Evolutionary conservation across 2,113 vertebrate species (phyloP).

Genomic region (Sapajus apella): DNA sequence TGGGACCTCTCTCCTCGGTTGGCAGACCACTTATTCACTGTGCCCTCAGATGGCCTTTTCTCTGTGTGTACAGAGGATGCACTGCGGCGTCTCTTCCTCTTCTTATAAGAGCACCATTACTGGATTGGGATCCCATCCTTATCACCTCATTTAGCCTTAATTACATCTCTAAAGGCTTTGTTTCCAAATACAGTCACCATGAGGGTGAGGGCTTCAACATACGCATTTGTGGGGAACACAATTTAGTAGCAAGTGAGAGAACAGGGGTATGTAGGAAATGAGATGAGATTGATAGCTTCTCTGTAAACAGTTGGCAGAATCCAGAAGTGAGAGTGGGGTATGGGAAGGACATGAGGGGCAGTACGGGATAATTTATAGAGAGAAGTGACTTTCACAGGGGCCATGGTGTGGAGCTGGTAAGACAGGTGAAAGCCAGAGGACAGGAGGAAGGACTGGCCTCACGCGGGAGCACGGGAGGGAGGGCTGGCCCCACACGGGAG

Average conservation of each 20-base stretch:
- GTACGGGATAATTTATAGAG: not conserved
- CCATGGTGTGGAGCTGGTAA: not conserved
- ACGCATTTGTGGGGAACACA: not conserved
- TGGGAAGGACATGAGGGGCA: not conserved
- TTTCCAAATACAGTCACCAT: not conserved
- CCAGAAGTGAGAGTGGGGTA: not conserved
- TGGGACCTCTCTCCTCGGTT: not conserved
- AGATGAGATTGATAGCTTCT: too few relatives aligned
- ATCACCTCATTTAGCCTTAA: not conserved
- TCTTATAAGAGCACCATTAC: not conserved
- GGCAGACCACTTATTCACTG: accelerated
- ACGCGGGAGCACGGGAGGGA: not conserved
- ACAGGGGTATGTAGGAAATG: not conserved
- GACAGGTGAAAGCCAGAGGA: not conserved
- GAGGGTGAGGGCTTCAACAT: not conserved
- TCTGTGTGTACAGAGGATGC: not conserved
- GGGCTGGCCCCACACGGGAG: too few relatives aligned
- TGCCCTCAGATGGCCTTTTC: not conserved
- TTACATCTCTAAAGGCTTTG: not conserved
- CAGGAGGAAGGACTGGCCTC: not conserved
- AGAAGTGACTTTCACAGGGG: not conserved
- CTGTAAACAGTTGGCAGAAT: not conserved
- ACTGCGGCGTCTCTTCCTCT: not conserved
- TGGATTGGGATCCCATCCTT: too few relatives aligned
- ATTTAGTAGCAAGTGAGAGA: not conserved